These are phyloP conservation scores for Polymixis lichenea DNA, from an alignment of 2,888 invertebrate species.

Conservation along the genomic window DNA sequence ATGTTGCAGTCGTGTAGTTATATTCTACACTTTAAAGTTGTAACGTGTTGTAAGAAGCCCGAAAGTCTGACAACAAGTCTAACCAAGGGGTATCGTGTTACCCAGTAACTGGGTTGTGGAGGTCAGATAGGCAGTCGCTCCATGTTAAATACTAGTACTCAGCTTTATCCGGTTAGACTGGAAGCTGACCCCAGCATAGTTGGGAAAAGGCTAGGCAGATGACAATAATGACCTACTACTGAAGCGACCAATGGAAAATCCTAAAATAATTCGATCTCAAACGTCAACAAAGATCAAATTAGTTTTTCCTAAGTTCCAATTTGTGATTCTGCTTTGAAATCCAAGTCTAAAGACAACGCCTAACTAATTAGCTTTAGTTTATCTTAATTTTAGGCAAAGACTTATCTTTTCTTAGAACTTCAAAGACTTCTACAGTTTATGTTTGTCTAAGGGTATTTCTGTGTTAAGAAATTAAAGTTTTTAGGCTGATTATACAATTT, in stretches of 20 bases:
- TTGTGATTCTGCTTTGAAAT: constrained; percentile 55
- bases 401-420: constrained; percentile 29
- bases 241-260: background rate
- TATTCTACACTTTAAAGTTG: background rate
- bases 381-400: constrained; percentile 43
- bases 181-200: too few relatives aligned
- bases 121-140: too few relatives aligned
- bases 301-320: constrained; percentile 37
- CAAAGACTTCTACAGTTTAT: background rate
- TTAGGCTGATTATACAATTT: background rate
- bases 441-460: constrained; percentile 20
- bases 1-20: background rate
- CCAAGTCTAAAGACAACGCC: constrained; percentile 51
- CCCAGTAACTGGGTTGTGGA: too few relatives aligned
- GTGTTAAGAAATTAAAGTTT: background rate
- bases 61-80: too few relatives aligned
- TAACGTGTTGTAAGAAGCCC: too few relatives aligned
- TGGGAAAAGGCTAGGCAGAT: too few relatives aligned
- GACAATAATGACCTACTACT: background rate
- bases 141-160: too few relatives aligned
- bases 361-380: constrained; percentile 52
- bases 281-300: constrained; percentile 34
- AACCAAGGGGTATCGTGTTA: too few relatives aligned
- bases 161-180: too few relatives aligned
- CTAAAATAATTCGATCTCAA: constrained; percentile 17